Evolutionary conservation across 2,797 vertebrate species (phyloP).

Genomic region (Loriculus beryllinus): DNA sequence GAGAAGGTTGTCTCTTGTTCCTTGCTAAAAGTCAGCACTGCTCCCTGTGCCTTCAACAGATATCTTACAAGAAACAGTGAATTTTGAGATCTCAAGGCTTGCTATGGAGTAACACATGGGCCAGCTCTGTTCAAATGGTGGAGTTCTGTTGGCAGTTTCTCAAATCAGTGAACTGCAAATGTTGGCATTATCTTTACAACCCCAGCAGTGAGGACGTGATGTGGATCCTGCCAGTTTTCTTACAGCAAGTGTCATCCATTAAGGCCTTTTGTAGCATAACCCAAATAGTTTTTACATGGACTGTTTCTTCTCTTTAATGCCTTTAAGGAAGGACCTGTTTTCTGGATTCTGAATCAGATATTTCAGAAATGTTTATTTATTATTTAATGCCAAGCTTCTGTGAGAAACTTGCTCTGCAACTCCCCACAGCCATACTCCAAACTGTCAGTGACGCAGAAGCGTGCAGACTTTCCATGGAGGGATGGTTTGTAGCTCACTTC

Average conservation of each 20-base stretch:
- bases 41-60: neutral
- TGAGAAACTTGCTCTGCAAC: neutral
- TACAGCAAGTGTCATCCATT: fast-evolving
- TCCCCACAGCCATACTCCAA: neutral
- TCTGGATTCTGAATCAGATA: neutral
- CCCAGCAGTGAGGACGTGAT: neutral
- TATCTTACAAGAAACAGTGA: neutral
- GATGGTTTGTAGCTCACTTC: neutral
- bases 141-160: neutral
- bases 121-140: neutral
- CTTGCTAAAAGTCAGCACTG: neutral
- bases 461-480: neutral
- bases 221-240: neutral
- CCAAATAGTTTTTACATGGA: neutral
- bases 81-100: neutral
- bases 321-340: neutral
- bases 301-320: neutral
- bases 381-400: neutral
- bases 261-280: neutral
- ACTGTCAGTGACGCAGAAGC: neutral
- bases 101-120: neutral
- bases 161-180: neutral
- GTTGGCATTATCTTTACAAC: neutral
- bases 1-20: neutral
- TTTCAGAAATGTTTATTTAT: neutral